A percentile compares a stretch with the other conserved stretches of the same genome.
These are phyloP conservation scores for Coccyzus lansbergi DNA, from an alignment of 2,797 vertebrate genomes.

Conservation along the genomic window DNA sequence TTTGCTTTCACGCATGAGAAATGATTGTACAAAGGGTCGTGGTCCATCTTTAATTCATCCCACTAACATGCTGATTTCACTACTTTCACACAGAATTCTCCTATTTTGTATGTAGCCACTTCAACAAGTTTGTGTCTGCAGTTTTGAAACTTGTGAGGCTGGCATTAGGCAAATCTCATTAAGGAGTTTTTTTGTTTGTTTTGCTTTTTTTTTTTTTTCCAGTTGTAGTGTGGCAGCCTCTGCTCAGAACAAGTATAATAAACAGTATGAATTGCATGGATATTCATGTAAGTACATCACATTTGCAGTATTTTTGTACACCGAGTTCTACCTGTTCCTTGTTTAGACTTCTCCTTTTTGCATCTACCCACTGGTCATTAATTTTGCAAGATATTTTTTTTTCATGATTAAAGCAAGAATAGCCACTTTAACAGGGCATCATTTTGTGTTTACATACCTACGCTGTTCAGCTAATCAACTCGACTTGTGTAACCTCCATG, in stretches of 20 bases:
- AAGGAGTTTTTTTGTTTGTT: neutral
- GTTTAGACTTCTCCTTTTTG: neutral
- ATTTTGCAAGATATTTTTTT: neutral
- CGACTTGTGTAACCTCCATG: neutral
- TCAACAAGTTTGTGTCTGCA: neutral
- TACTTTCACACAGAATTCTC: neutral
- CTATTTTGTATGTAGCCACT: neutral
- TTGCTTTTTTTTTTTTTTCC: neutral
- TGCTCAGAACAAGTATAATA: neutral
- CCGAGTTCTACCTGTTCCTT: neutral
- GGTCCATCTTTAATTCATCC: slow-evolving; percentile 31
- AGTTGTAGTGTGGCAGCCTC: neutral
- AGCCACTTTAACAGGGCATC: neutral
- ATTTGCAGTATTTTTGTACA: neutral
- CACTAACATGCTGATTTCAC: neutral
- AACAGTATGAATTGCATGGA: neutral
- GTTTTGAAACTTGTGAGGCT: neutral
- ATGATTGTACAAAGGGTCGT: neutral
- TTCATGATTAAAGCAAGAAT: neutral
- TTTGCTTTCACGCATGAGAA: slow-evolving; percentile 42
- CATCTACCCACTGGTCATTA: neutral
- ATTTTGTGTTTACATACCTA: neutral
- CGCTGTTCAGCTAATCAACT: neutral
- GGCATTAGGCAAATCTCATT: neutral
- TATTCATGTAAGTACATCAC: neutral